These are phyloP conservation scores for Hybognathus amarus DNA, from an alignment of 2,797 vertebrate genomes.

Conservation along the genomic window DNA sequence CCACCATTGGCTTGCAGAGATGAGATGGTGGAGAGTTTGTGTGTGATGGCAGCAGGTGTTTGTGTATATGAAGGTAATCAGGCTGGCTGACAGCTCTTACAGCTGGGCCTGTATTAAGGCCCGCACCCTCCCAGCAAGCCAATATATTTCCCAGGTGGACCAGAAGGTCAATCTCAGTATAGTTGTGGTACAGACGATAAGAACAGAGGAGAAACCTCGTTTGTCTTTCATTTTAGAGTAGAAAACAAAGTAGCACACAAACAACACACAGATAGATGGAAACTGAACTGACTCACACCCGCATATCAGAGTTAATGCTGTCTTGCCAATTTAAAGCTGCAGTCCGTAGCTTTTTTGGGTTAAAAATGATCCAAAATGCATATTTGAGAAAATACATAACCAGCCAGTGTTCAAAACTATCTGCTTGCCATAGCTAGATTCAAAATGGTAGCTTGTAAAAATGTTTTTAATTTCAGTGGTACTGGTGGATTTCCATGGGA, in stretches of 20 bases:
- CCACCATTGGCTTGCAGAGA: conserved; percentile 21
- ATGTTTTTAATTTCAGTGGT: no score
- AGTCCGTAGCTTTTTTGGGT: no score
- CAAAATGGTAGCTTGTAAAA: no score
- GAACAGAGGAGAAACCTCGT: conserved; percentile 47
- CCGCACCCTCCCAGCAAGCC: conserved; percentile 66
- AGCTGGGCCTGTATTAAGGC: conserved; percentile 69
- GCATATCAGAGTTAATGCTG: neutral
- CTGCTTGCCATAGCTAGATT: no score
- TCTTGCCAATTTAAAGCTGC: neutral
- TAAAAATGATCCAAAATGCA: no score
- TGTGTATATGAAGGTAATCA: conserved; percentile 71
- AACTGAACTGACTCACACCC: neutral
- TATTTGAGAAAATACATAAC: no score
- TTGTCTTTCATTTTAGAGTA: conserved; percentile 43
- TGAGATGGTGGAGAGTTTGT: conserved; percentile 11
- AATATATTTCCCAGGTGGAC: conserved; percentile 72
- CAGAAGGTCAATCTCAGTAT: conserved; percentile 63
- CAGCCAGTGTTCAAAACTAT: no score
- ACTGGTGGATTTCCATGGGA: no score
- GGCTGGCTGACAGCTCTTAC: conserved; percentile 74
- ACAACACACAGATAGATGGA: neutral
- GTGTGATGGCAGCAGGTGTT: conserved; percentile 71
- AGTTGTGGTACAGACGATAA: conserved; percentile 63
- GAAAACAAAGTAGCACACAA: conserved; percentile 19